Conservation (phyloP, 1,140 invertebrate genomes). For the Cephus cinctus region DNA sequence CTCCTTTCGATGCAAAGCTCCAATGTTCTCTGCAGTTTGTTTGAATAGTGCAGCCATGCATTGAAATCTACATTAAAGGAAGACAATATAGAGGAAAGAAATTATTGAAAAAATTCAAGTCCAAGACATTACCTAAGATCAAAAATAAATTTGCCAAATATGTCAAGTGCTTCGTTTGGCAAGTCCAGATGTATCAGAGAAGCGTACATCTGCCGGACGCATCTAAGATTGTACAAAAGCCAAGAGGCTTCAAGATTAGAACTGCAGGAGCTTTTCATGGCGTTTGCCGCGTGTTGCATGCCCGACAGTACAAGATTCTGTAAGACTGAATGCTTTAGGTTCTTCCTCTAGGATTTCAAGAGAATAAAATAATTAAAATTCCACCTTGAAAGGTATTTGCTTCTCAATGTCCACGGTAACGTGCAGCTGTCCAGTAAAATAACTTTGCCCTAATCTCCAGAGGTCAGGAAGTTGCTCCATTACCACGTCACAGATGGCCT, state of each 20-base stretch:
- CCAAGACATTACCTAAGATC: conserved; percentile 65
- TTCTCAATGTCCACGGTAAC: conserved; percentile 69
- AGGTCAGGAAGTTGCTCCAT: conserved; percentile 76
- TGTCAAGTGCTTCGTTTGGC: conserved; percentile 77
- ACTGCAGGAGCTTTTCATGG: conserved; percentile 49
- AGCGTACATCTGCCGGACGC: conserved; percentile 68
- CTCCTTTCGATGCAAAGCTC: conserved; percentile 76
- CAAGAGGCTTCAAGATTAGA: conserved; percentile 65
- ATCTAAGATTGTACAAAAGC: conserved; percentile 77
- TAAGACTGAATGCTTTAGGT: conserved; percentile 6
- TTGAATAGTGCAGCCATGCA: conserved; percentile 84
- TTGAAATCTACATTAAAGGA: conserved; percentile 63
- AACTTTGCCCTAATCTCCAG: conserved; percentile 87
- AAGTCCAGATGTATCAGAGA: conserved; percentile 74
- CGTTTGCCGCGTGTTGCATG: conserved; percentile 46
- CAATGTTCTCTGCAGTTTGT: conserved; percentile 78
- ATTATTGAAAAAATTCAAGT: conserved; percentile 5
- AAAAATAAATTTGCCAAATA: conserved; percentile 81
- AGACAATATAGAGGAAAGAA: conserved; percentile 8
- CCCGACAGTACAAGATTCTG: conserved; percentile 47
- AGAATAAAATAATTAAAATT: neutral
- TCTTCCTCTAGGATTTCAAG: neutral
- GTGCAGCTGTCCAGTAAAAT: conserved; percentile 82
- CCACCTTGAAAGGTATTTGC: conserved; percentile 70
- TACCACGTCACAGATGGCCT: conserved; percentile 71